A percentile compares a stretch with the other conserved stretches of the same genome.
phyloP scores from a whole-genome alignment of 2,797 vertebrate species.

The Acrocephalus scirpaceus region DNA sequence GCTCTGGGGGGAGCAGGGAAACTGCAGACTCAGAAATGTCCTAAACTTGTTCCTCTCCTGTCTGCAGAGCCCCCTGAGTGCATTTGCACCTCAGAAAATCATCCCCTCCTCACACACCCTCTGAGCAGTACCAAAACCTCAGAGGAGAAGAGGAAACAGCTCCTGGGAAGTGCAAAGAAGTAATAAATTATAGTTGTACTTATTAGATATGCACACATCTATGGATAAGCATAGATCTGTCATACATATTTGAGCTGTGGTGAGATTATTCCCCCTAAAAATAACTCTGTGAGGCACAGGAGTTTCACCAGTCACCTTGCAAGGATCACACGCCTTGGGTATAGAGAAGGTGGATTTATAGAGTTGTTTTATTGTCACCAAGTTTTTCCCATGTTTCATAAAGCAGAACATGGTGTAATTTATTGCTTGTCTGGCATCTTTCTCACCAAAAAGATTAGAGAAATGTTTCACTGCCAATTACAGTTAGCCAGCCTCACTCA shows the following conservation, averaged over 20 bases:
- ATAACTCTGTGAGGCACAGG: not conserved
- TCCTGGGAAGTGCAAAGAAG: not conserved
- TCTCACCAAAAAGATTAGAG: not conserved
- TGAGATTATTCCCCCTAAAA: not conserved
- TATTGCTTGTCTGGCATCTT: conserved; percentile 40
- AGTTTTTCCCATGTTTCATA: conserved; percentile 9
- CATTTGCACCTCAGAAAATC: not conserved
- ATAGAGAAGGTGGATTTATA: not conserved
- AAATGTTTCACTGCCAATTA: conserved; percentile 36
- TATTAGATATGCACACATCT: not conserved
- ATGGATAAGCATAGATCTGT: not conserved
- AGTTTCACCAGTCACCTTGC: not conserved
- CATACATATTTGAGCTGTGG: not conserved
- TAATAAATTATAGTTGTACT: not conserved
- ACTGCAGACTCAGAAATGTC: not conserved
- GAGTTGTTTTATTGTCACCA: not conserved
- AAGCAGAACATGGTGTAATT: conserved; percentile 37
- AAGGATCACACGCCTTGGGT: not conserved
- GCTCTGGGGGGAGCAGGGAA: not conserved
- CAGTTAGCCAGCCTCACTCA: not conserved
- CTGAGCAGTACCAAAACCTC: not conserved
- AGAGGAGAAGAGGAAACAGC: not conserved
- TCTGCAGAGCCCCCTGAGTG: not conserved
- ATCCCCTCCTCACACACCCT: conserved; percentile 7
- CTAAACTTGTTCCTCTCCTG: not conserved